These are phyloP conservation scores for Neolamprologus fasciatus DNA, from an alignment of 2,113 vertebrate species.

Conservation along the genomic window DNA sequence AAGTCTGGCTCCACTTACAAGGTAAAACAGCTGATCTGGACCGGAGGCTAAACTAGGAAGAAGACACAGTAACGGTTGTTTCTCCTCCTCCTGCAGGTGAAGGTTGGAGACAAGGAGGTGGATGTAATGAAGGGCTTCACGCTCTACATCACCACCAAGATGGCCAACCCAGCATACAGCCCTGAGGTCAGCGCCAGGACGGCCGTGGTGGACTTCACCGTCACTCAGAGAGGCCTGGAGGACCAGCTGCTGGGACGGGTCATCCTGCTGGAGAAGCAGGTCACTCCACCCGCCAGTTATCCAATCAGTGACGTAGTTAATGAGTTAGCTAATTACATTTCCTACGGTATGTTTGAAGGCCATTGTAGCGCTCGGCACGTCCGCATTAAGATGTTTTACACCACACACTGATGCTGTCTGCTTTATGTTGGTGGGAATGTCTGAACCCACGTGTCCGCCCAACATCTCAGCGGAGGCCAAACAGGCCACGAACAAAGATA, in stretches of 20 bases:
- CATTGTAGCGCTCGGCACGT: neutral
- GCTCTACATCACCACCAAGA: constrained; percentile 81
- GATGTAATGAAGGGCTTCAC: constrained; percentile 75
- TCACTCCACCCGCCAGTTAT: neutral
- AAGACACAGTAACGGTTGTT: neutral
- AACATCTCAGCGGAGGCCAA: neutral
- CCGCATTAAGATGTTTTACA: neutral
- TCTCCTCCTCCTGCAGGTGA: constrained; percentile 62
- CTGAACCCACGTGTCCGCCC: neutral
- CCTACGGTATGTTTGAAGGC: neutral
- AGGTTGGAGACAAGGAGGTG: constrained; percentile 81
- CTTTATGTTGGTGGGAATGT: neutral
- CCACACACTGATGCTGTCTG: accelerated
- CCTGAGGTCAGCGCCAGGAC: constrained; percentile 80
- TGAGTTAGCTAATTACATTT: neutral
- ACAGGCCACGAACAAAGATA: neutral
- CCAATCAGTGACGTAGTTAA: neutral
- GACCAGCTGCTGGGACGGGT: constrained; percentile 82
- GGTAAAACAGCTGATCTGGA: constrained; percentile 41
- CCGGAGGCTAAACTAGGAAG: accelerated
- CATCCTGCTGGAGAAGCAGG: constrained; percentile 81
- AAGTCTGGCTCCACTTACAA: constrained; percentile 78
- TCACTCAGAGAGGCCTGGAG: constrained; percentile 78
- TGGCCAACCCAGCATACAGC: constrained; percentile 79
- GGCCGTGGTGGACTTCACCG: constrained; percentile 80